Evolutionary conservation across 2,113 vertebrate species (phyloP), one percentile per base, ranked within the genome.

Genomic region (Orientallactaga bullata): DNA sequence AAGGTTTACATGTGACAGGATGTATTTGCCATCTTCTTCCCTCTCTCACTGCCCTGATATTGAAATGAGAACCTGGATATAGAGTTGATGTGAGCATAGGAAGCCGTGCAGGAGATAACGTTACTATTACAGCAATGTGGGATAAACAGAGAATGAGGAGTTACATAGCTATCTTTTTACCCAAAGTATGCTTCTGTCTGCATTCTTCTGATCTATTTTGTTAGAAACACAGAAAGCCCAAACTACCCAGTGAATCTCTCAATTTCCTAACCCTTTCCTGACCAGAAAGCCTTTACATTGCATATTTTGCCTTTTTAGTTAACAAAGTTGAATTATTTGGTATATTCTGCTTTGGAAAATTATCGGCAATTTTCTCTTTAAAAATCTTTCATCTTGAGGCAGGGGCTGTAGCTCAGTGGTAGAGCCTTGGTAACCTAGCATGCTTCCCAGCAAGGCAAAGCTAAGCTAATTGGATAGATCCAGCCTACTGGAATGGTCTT

Each of bases 261-360:
- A 63, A 68, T 63, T 84, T 65, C 18, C 13, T 21, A 42, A 35
- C 5, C 5, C 81, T 94, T 63, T 81, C 32, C 73, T 71, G 16
- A 26, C 28, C 32, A 23, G 32, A 83, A 78, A 84, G 7, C 20
- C 60, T 79, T 82, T 76, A 71, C 11, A 28, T 35, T 13, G 2
- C 42, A 28, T 68, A 30, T 47, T 76, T 78, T 83, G 2, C 42
- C 30, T 24, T 76, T 17, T 58, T 74, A 72, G 30, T 82, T 78
- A 55, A 17, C n/a, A 39, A 9, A 85, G 24, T 87, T 76, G 55
- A 95, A 61, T 93, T 73, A 28, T 92, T 84, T 90, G 83, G 24
- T 26, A 18, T 61, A 55, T 88, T 87, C 61, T 51, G 68, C 37
- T 89, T 42, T 18, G 42, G 32, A 89, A 89, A 80, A 61, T 84